These are phyloP conservation scores for Anas georgica DNA, from an alignment of 2,797 vertebrate genomes.

Conservation along the genomic window DNA sequence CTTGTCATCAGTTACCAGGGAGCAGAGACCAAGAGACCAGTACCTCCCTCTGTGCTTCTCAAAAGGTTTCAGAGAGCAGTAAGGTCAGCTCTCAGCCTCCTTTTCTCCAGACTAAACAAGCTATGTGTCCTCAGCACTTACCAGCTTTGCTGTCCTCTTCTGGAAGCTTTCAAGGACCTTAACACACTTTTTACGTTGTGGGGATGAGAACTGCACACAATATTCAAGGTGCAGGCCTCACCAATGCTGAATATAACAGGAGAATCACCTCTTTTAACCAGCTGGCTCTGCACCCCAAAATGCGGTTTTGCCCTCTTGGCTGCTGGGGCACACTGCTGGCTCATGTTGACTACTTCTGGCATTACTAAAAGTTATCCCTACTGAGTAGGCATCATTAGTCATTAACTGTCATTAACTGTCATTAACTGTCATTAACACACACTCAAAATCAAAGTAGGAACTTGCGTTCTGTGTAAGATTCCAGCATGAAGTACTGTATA, in stretches of 20 bases:
- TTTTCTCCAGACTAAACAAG: not conserved
- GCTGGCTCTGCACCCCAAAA: not conserved
- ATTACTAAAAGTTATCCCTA: not conserved
- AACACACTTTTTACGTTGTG: not conserved
- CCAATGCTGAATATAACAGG: not conserved
- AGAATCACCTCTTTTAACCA: not conserved
- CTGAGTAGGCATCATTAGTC: not conserved
- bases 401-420: not conserved
- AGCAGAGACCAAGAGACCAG: not conserved
- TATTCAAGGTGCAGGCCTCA: not conserved
- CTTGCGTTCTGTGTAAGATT: not conserved
- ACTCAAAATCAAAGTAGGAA: not conserved
- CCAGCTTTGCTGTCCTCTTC: not conserved
- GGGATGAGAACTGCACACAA: not conserved
- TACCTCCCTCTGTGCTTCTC: not conserved
- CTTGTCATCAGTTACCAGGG: not conserved
- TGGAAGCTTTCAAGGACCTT: not conserved
- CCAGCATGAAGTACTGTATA: rapidly evolving
- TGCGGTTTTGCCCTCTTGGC: not conserved
- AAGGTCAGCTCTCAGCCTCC: not conserved
- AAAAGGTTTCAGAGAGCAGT: not conserved
- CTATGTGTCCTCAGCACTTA: not conserved
- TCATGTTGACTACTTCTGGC: not conserved
- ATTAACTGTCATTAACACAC: not conserved
- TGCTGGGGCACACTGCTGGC: not conserved